phyloP scores from a whole-genome alignment of 2,113 vertebrate species.

The Dissostichus mawsoni region DNA sequence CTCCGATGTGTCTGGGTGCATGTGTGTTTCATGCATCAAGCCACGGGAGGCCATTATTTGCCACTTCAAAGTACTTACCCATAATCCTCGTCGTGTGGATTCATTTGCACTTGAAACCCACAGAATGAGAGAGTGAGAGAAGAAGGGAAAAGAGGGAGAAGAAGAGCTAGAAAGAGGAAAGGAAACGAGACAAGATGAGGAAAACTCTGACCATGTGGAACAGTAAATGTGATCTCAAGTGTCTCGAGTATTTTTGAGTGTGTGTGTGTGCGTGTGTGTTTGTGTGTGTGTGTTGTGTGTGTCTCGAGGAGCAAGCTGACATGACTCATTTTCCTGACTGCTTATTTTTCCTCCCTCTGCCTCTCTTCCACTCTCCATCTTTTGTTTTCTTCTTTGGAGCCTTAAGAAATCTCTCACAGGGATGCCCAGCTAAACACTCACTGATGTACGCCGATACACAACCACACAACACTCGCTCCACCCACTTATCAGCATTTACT shows the following conservation, averaged over 20 bases:
- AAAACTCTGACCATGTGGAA: constrained; percentile 59
- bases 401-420: constrained; percentile 33
- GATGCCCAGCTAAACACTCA: constrained; percentile 23
- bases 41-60: constrained; percentile 66
- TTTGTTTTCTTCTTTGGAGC: neutral
- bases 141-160: neutral
- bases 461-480: neutral
- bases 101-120: constrained; percentile 77
- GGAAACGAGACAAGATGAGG: constrained; percentile 24
- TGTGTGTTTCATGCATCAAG: constrained; percentile 27
- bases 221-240: constrained; percentile 37
- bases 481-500: neutral
- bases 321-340: constrained; percentile 61
- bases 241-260: constrained; percentile 16
- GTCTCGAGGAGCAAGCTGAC: constrained; percentile 29
- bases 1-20: neutral
- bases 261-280: constrained; percentile 5
- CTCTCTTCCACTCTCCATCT: constrained; percentile 23
- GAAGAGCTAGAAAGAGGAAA: constrained; percentile 10
- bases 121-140: constrained; percentile 18
- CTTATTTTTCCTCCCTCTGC: constrained; percentile 53
- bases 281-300: neutral
- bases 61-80: constrained; percentile 71
- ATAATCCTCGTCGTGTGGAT: constrained; percentile 72
- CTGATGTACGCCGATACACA: neutral